These are phyloP conservation scores for Phoenicopterus ruber DNA, from an alignment of 2,113 vertebrate species.

Conservation along the genomic window DNA sequence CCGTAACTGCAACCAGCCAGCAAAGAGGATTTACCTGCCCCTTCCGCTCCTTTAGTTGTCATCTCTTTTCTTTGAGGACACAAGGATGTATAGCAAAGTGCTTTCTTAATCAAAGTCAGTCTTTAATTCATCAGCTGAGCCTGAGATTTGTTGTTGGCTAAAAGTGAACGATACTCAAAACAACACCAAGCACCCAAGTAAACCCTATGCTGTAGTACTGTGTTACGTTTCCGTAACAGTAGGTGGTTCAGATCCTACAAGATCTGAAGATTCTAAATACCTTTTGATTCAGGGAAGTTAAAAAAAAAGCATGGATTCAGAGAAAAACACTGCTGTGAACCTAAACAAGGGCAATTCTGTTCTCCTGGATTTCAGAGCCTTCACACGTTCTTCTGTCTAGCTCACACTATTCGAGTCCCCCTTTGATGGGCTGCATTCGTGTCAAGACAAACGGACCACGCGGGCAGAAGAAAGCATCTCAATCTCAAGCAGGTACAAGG, in stretches of 20 bases:
- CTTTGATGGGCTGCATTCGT: fast-evolving
- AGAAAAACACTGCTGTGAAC: neutral
- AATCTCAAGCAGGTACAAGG: neutral
- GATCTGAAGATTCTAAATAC: neutral
- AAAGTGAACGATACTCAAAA: neutral
- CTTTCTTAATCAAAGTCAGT: neutral
- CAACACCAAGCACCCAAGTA: neutral
- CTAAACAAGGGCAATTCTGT: neutral
- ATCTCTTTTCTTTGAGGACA: neutral
- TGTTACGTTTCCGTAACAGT: no score
- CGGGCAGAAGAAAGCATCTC: neutral
- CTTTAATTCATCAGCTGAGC: neutral
- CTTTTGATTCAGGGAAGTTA: neutral
- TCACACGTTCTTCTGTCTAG: fast-evolving
- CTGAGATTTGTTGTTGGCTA: neutral
- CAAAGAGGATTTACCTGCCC: neutral
- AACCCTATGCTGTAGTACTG: neutral
- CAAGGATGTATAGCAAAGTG: neutral
- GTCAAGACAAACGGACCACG: neutral
- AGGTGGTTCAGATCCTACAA: neutral
- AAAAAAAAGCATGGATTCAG: neutral
- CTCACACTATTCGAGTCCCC: neutral
- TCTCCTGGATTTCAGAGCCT: neutral
- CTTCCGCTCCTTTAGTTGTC: neutral
- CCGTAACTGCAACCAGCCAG: neutral